phyloP scores from a whole-genome alignment of 2,797 vertebrate species.

The Crenuchus spilurus region DNA sequence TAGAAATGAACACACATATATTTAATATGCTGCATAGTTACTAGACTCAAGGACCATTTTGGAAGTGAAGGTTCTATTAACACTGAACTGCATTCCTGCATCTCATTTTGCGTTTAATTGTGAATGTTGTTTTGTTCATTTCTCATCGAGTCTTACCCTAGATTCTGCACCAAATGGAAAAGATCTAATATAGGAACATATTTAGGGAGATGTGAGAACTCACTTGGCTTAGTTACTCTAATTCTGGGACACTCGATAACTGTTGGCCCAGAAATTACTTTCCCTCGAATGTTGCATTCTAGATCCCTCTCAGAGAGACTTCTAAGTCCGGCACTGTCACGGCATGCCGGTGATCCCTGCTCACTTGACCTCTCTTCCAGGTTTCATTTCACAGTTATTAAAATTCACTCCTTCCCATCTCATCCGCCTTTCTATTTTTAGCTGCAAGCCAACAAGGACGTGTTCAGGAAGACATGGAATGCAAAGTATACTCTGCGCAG shows the following conservation, averaged over 20 bases:
- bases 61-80: too few relatives aligned
- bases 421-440: slow-evolving; percentile 65
- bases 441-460: slow-evolving; percentile 95
- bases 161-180: not conserved
- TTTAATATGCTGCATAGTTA: too few relatives aligned
- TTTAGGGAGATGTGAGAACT: not conserved
- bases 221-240: not conserved
- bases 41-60: too few relatives aligned
- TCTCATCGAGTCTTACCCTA: not conserved
- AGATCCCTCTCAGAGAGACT: not conserved
- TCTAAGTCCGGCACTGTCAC: not conserved
- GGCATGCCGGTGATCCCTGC: not conserved
- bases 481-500: slow-evolving; percentile 96
- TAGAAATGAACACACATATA: too few relatives aligned
- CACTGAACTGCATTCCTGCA: too few relatives aligned
- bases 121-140: not conserved
- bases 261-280: not conserved
- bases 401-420: slow-evolving; percentile 16
- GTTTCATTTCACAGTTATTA: slow-evolving; percentile 34
- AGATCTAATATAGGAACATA: not conserved
- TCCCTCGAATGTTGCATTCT: not conserved
- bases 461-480: slow-evolving; percentile 98
- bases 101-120: too few relatives aligned
- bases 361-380: slow-evolving; percentile 21
- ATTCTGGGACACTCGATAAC: not conserved